Evolutionary conservation across 2,888 invertebrate genomes (phyloP), one percentile per base, ranked within the genome.

Genomic region (Nephrotoma appendiculata): DNA sequence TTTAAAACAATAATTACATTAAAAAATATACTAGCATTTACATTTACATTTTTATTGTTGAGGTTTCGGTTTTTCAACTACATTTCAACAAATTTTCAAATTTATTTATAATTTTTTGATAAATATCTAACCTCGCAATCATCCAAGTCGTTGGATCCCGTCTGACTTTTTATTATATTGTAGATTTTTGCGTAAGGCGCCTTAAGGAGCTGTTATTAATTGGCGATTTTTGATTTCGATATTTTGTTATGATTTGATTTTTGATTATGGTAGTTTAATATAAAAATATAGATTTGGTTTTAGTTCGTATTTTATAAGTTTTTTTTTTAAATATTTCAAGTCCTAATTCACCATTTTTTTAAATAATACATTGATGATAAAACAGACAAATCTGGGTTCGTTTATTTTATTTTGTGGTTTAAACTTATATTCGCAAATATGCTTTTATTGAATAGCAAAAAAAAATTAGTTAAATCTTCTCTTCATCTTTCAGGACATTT

Each of bases 181-280:
- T 97, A 97, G 94, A 97, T 96, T 95, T 97, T 97, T 94, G 96
- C 96, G 94, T 97, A 97, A 92, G 97, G 97, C 93, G 97, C 97
- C 96, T 97, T 98, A 95, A 98, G 95, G 93, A 97, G 96, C 97
- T 98, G 86, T 52, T 48, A 84, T 42, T 84, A 12, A 71, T 57
- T 57, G 15, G 57, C 15, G 19, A 3, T 57, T 57, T 57, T 31
- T 71, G 4, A 31, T 31, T 31, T 71, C 71, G 71, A 5, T 71
- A 31, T 19, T 71, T 71, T 71, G 31, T 31, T 31, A 31, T 31
- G 6, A 3, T 71, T 31, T 57, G 6, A 44, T 44, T 31, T 44
- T 85, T 11, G 19, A 48, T 45, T 45, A 41, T 86, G 86, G 86
- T 48, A 83, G 19, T 15, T 45, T 43, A 19, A 57, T 45, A 86